A percentile compares a stretch with the other conserved stretches of the same genome.
These are phyloP conservation scores for Drosophila kurseongensis DNA, from an alignment of 1,140 invertebrate species.

Conservation along the genomic window DNA sequence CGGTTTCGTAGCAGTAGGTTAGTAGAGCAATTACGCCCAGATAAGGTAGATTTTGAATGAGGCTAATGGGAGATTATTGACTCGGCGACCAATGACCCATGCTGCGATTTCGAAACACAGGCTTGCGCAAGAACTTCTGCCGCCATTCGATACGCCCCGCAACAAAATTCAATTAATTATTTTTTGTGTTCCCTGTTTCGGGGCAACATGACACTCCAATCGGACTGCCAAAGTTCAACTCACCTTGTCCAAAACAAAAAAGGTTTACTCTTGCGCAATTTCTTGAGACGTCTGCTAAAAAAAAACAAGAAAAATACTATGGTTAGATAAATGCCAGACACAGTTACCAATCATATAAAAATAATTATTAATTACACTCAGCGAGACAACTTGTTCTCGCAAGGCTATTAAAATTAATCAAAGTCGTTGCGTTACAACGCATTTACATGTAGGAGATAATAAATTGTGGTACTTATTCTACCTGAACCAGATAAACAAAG, in stretches of 20 bases:
- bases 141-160: constrained; percentile 64
- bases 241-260: constrained; percentile 71
- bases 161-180: constrained; percentile 64
- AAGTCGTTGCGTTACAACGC: constrained; percentile 59
- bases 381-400: constrained; percentile 44
- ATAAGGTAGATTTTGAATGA: constrained; percentile 18
- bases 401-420: constrained; percentile 71
- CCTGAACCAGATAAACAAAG: constrained; percentile 31
- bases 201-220: constrained; percentile 30
- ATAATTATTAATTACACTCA: constrained; percentile 51
- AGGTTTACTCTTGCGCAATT: constrained; percentile 55
- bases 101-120: constrained; percentile 23
- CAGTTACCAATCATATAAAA: constrained; percentile 34
- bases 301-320: constrained; percentile 10
- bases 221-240: constrained; percentile 56
- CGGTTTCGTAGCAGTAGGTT: constrained; percentile 18
- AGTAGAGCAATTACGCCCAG: constrained; percentile 24
- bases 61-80: constrained; percentile 15
- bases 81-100: constrained; percentile 49
- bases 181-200: constrained; percentile 20
- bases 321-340: constrained; percentile 67
- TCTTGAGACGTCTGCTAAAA: constrained; percentile 62
- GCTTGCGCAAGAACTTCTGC: constrained; percentile 44
- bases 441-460: constrained; percentile 58
- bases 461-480: constrained; percentile 44